A percentile compares a stretch with the other conserved stretches of the same genome.
Conservation (phyloP, 2,113 vertebrate genomes). For the Pica pica region DNA sequence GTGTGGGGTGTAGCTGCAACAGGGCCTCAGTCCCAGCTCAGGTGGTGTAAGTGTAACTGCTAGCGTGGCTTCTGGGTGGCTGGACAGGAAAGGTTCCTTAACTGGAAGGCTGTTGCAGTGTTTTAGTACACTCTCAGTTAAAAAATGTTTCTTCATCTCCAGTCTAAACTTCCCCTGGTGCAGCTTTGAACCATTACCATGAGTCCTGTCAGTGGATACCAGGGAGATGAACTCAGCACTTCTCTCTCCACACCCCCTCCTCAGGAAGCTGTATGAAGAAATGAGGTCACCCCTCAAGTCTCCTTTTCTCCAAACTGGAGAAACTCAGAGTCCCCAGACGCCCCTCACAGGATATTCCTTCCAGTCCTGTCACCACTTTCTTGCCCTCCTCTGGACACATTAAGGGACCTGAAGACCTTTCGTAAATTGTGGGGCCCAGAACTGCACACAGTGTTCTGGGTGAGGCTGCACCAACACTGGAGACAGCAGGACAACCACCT, state of each 20-base stretch:
- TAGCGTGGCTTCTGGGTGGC: neutral
- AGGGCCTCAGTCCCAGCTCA: neutral
- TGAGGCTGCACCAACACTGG: rapidly evolving
- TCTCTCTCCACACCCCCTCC: neutral
- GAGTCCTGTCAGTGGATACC: too few relatives aligned
- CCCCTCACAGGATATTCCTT: neutral
- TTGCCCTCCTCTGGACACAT: neutral
- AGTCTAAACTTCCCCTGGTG: neutral
- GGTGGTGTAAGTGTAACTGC: rapidly evolving
- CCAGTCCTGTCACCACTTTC: neutral
- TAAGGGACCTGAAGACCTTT: neutral
- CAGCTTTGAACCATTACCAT: neutral
- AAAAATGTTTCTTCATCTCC: neutral
- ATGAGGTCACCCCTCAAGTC: neutral
- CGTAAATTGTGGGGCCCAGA: neutral
- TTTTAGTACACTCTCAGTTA: neutral
- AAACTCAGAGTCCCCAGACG: neutral
- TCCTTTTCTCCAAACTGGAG: neutral
- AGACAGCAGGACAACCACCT: neutral
- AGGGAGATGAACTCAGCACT: neutral
- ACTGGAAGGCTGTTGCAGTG: neutral
- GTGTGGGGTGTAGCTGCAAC: neutral
- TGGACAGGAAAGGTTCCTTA: neutral
- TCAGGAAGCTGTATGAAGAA: neutral
- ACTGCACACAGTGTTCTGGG: neutral